Base-by-base conservation (phyloP, 2,888 invertebrate genomes). In the Alentia gelatinosa region DNA sequence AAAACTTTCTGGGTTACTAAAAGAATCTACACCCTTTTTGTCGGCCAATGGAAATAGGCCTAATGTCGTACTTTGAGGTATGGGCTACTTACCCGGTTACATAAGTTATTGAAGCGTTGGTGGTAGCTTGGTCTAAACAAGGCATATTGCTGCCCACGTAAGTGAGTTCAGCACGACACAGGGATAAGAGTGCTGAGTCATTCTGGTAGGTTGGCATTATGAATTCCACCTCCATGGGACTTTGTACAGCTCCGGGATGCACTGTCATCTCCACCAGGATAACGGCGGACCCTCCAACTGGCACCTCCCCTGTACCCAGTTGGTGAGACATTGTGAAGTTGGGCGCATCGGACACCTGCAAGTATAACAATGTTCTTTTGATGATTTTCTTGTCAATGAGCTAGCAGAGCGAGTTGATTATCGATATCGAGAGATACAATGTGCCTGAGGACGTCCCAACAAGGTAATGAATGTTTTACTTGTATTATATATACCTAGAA, bases 101-200 rank as follows among this genome's bases (percentile, higher is more conserved):
- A 23, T 79, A 79, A 39, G 79, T 89, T 40, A 89, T 26, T 12
- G 74, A 68, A n/a, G 74, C n/a, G 79, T 94, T 94, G 26, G 94
- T 90, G 91, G 92, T 93, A 12, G 91, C 90, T 30, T 93, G 92
- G 19, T 94, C 92, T 4, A 94, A 40, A 91, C 96, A 96, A 0
- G 95, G 94, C 9, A 95, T 84, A 91, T 95, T 95, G 42, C 89
- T 91, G 4, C 96, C 96, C 1, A 93, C 94, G 26, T 91, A 93
- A 15, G 92, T 56, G 40, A 95, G 91, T 86, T 94, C 93, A 0
- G 93, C 94, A 37, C 92, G 91, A 90, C 95, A 95, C 23, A 96
- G 92, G 88, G 93, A 91, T 39, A 92, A 86, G 68, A 93, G 86
- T 26, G 93, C 91, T 23, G 88, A 84, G 89, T 37, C 50, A 37